phyloP scores from a whole-genome alignment of 2,797 vertebrate species.

The Centropyge bicolor region DNA sequence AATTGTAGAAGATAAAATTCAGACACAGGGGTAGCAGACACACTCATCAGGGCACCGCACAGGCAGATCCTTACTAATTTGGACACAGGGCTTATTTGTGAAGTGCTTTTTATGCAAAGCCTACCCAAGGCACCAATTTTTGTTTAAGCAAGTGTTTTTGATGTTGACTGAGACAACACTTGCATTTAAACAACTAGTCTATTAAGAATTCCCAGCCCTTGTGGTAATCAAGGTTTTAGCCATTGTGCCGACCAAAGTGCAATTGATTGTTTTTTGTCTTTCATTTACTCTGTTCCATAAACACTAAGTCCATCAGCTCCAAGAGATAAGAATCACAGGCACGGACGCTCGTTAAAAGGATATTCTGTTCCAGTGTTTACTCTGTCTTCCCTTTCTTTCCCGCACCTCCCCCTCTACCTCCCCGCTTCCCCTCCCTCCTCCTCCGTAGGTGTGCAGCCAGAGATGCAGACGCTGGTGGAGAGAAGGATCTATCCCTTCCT shows the following conservation, averaged over 20 bases:
- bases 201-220: slow-evolving; percentile 11
- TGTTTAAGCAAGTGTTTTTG: slow-evolving; percentile 29
- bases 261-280: slow-evolving; percentile 30
- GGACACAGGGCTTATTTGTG: slow-evolving; percentile 18
- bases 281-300: slow-evolving; percentile 3
- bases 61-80: slow-evolving; percentile 22
- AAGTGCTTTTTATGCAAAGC: slow-evolving; percentile 43
- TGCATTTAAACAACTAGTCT: slow-evolving; percentile 36
- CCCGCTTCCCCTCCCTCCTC: background rate
- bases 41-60: slow-evolving; percentile 1
- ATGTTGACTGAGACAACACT: slow-evolving; percentile 32
- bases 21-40: background rate
- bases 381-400: background rate
- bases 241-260: background rate
- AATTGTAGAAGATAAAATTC: background rate
- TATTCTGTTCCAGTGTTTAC: background rate
- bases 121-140: slow-evolving; percentile 10
- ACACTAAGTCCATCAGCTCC: background rate
- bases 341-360: background rate
- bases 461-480: slow-evolving; percentile 96
- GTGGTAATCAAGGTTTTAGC: slow-evolving; percentile 15
- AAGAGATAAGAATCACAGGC: background rate
- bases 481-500: slow-evolving; percentile 97
- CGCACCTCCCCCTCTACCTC: too few species aligned
- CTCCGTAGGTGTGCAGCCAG: slow-evolving; percentile 90